phyloP scores from a whole-genome alignment of 2,888 invertebrate species.

The Nezara viridula region DNA sequence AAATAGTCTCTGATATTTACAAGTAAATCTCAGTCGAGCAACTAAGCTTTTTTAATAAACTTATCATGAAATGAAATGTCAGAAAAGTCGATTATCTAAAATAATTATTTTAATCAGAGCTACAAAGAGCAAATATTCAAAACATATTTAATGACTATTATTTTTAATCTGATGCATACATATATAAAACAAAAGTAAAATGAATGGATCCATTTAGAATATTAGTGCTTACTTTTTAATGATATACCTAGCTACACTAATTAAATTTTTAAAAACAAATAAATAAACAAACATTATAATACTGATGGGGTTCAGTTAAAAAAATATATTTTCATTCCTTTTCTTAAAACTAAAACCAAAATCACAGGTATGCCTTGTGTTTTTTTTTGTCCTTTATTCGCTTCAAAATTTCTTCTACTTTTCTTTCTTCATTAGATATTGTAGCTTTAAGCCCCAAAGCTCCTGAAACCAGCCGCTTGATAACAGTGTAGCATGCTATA shows the following conservation, averaged over 20 bases:
- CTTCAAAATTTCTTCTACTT: conserved; percentile 24
- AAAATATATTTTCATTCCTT: conserved; percentile 29
- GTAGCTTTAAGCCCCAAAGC: conserved; percentile 48
- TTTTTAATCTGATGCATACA: background rate
- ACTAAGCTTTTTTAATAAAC: background rate
- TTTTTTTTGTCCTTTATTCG: conserved; percentile 12
- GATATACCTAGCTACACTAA: background rate
- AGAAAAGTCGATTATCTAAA: background rate
- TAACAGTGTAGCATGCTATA: conserved; percentile 6
- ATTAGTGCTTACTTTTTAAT: background rate
- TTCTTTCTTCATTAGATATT: conserved; percentile 6
- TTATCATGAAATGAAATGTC: background rate
- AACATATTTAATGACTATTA: background rate
- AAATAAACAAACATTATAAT: background rate
- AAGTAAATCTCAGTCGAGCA: background rate
- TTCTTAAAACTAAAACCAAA: background rate
- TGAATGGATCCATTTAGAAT: background rate
- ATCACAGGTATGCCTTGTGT: conserved; percentile 22
- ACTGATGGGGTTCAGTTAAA: conserved; percentile 20
- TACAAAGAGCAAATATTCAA: too few species aligned
- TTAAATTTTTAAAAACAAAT: background rate
- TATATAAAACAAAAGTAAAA: background rate
- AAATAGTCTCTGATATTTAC: background rate
- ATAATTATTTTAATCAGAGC: background rate
- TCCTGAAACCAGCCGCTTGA: conserved; percentile 46